phyloP scores from a whole-genome alignment of 2,888 invertebrate species.

The Lepeophtheirus nordmannii region DNA sequence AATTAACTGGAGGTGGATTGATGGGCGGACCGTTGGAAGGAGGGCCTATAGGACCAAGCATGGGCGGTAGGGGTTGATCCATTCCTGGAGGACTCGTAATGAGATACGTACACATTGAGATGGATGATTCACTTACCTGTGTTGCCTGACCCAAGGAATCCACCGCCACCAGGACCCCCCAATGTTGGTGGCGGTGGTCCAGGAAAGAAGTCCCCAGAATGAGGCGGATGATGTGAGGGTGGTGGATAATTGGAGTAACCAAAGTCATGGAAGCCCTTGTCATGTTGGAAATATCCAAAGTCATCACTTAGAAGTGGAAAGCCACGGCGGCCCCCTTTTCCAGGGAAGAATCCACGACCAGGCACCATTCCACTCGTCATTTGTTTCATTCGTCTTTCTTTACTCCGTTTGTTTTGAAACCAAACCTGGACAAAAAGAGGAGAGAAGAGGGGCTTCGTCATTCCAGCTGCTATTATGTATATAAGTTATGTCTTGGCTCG shows the following conservation, averaged over 20 bases:
- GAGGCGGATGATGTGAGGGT: constrained; percentile 6
- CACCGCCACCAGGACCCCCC: too few species aligned
- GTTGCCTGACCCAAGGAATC: background rate
- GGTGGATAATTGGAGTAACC: constrained; percentile 9
- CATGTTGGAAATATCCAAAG: constrained; percentile 20
- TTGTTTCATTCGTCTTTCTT: constrained; percentile 94
- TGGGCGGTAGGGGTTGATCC: constrained; percentile 19
- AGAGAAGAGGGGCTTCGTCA: background rate
- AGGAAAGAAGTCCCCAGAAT: constrained; percentile 16
- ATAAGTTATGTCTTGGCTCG: too few species aligned
- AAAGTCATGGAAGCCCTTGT: constrained; percentile 14
- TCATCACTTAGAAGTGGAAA: constrained; percentile 21
- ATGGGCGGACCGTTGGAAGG: constrained; percentile 2
- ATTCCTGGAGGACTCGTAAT: background rate
- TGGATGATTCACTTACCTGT: background rate
- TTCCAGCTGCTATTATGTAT: too few species aligned
- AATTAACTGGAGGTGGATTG: constrained; percentile 1
- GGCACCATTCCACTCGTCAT: constrained; percentile 35
- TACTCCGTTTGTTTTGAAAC: constrained; percentile 98
- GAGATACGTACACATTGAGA: background rate
- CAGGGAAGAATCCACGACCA: constrained; percentile 22
- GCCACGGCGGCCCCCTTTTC: constrained; percentile 20
- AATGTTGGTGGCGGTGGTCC: constrained; percentile 15
- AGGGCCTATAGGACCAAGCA: constrained; percentile 4
- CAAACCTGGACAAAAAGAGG: constrained; percentile 47